Evolutionary conservation across 1,140 invertebrate species (phyloP), one percentile per base, ranked within the genome.

Genomic region (Piezodorus guildinii): DNA sequence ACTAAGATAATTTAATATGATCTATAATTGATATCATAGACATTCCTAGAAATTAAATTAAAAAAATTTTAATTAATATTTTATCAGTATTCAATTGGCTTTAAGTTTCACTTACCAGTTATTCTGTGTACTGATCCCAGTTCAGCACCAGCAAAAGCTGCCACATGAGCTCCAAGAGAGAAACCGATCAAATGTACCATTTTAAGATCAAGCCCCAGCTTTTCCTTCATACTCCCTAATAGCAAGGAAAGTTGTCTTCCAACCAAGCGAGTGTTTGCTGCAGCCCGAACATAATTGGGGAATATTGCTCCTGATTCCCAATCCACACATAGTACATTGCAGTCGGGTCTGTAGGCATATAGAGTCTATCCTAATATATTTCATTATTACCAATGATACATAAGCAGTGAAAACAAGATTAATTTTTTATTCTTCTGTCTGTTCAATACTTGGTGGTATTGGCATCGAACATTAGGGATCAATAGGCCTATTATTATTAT

Each of bases 261-360:
- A 0, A 96, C 93, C 10, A 97, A 77, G 54, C 93, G 78, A 0
- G 92, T 94, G 71, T 97, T 98, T 30, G 92, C 91, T 0, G 91
- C 90, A 0, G 94, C 94, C 68, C 93, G 80, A 0, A 94, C 86
- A 72, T 98, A 98, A 73, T 94, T 94, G 0, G 94, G 94, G 69
- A 95, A 83, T 0, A 84, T 82, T 3, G 92, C 91, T 0, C 94
- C 94, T 25, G 85, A 86, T 67, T 91, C 89, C 94, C 94, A 97
- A 73, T 96, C 91, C 4, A 98, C 91, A 70, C 91, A 91, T 27
- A 98, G 87, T 0, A 94, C 85, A 72, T 94, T 94, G 67, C 86
- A 85, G 70, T 92, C 86, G 76, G 8, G 8, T 8, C 27, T 3
- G 27, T 30, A 30, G 27, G 27, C 27, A 3, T 30, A 30, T 30